A percentile compares a stretch with the other conserved stretches of the same genome.
Conservation (phyloP, 2,113 vertebrate genomes). For the Myxocyprinus asiaticus region DNA sequence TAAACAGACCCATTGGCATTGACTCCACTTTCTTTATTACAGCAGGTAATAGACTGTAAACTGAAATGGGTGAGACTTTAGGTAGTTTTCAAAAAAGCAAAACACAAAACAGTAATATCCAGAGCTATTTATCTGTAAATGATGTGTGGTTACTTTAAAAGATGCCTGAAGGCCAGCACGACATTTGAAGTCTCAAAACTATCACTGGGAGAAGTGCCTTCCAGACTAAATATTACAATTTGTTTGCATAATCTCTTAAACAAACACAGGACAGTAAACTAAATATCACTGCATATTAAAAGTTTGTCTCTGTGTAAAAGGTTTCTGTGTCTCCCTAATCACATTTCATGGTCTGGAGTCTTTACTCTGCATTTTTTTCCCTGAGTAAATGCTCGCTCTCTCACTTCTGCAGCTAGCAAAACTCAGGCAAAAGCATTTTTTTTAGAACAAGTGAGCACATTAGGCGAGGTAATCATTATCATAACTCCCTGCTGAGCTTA, state of each 20-base stretch:
- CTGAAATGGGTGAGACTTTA: neutral
- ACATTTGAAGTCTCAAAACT: conserved; percentile 59
- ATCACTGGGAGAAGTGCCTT: conserved; percentile 51
- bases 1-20: neutral
- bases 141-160: conserved; percentile 8
- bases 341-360: conserved; percentile 24
- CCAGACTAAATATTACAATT: conserved; percentile 64
- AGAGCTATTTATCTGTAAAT: conserved; percentile 65
- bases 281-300: conserved; percentile 24
- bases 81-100: conserved; percentile 8
- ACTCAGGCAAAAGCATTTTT: neutral
- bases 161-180: neutral
- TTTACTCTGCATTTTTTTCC: conserved; percentile 18
- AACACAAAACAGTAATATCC: conserved; percentile 45
- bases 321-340: conserved; percentile 10
- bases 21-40: neutral
- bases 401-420: neutral
- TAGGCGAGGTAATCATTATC: neutral
- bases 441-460: conserved; percentile 4
- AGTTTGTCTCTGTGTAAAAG: neutral
- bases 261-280: conserved; percentile 41
- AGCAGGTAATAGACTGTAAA: conserved; percentile 5
- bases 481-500: conserved; percentile 1
- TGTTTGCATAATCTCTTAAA: conserved; percentile 54
- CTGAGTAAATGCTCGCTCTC: neutral